phyloP scores from a whole-genome alignment of 1,140 invertebrate species.

The Melipona quadrifasciata region DNA sequence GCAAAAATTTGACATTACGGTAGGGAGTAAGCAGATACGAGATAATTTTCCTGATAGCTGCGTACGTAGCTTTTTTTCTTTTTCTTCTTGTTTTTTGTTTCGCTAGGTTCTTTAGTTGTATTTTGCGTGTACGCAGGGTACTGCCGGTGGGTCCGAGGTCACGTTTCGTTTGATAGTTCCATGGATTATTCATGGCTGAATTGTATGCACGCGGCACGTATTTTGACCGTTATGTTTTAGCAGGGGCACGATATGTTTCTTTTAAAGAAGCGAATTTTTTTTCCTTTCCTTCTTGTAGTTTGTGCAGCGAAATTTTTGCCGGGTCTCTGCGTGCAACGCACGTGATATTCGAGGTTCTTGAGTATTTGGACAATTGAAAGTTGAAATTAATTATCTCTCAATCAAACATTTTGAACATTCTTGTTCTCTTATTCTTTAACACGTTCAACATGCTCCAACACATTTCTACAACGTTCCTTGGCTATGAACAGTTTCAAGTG shows the following conservation, averaged over 20 bases:
- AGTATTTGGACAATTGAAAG: no score
- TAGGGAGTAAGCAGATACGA: background rate
- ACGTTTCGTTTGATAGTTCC: conserved; percentile 12
- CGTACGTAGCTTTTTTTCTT: background rate
- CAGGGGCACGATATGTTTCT: background rate
- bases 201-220: conserved; percentile 17
- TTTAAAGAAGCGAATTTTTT: background rate
- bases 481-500: no score
- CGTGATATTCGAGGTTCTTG: no score
- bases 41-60: background rate
- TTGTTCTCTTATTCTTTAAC: no score
- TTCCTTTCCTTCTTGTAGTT: background rate
- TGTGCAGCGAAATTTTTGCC: no score
- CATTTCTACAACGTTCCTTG: background rate
- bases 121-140: background rate
- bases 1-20: background rate
- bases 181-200: conserved; percentile 18
- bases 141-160: background rate
- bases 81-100: background rate
- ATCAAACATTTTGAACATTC: no score
- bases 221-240: conserved; percentile 5
- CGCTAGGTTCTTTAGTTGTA: background rate
- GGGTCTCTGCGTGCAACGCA: no score
- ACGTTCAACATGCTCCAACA: no score
- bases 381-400: no score